These are phyloP conservation scores for Metridium senile DNA, from an alignment of 92 coral and sea anemone genomes.

Conservation along the genomic window DNA sequence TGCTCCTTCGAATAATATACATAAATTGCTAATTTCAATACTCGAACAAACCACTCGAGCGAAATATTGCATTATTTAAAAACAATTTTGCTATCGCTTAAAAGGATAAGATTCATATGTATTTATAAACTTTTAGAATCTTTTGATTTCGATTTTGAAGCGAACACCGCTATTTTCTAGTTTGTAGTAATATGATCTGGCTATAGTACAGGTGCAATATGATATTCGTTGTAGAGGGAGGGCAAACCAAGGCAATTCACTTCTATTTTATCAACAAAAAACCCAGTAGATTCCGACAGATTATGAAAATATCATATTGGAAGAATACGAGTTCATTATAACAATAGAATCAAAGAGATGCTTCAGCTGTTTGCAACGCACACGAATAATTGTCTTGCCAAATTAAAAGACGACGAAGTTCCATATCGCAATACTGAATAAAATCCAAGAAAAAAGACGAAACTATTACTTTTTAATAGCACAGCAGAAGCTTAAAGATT, in stretches of 20 bases:
- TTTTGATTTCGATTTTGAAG: background rate
- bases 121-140: background rate
- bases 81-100: slow-evolving; percentile 3
- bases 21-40: background rate
- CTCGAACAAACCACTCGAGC: background rate
- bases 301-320: background rate
- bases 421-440: background rate
- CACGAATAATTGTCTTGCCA: background rate
- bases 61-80: background rate
- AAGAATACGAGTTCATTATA: background rate
- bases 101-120: background rate
- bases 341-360: background rate
- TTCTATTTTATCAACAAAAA: background rate
- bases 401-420: background rate
- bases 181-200: background rate
- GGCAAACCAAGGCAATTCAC: background rate
- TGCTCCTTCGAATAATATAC: background rate
- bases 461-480: slow-evolving; percentile 33
- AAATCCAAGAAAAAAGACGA: background rate
- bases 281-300: slow-evolving; percentile 4
- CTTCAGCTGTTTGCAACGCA: background rate
- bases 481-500: slow-evolving; percentile 1
- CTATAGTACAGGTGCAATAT: slow-evolving; percentile 9
- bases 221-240: slow-evolving; percentile 8
- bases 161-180: background rate